These are phyloP conservation scores for Panthera leo DNA, from an alignment of 2,113 vertebrate genomes.

Conservation along the genomic window DNA sequence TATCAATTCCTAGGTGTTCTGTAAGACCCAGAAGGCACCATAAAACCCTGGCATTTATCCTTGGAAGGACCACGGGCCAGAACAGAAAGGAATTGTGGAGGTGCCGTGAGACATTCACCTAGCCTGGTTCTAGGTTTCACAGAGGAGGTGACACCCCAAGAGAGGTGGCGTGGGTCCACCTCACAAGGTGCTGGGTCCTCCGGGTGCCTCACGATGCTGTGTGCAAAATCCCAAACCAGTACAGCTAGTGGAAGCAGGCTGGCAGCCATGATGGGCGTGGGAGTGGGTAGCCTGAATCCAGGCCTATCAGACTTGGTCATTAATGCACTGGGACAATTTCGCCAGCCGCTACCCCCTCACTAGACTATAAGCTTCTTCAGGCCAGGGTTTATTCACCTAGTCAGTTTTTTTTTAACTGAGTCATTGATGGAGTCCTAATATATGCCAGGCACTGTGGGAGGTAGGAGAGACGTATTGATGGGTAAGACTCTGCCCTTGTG, in stretches of 20 bases:
- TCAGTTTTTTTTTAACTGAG: neutral
- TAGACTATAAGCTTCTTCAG: neutral
- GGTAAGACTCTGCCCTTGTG: neutral
- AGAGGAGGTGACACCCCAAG: neutral
- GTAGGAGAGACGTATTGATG: neutral
- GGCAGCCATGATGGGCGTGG: neutral
- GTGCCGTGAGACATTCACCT: neutral
- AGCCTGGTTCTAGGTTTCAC: neutral
- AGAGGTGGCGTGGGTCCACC: neutral
- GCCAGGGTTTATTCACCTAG: neutral
- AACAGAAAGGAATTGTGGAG: neutral
- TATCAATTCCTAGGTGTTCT: neutral
- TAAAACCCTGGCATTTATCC: neutral
- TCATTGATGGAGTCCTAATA: neutral
- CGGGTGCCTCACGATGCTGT: neutral
- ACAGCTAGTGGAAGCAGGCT: rapidly evolving
- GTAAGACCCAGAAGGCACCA: neutral
- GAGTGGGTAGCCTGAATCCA: neutral
- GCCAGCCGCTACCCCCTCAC: neutral
- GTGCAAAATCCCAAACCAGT: neutral
- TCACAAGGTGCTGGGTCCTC: neutral
- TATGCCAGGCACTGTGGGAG: neutral
- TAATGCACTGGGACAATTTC: neutral
- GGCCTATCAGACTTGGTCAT: no score
- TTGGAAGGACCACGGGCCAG: neutral